A percentile compares a stretch with the other conserved stretches of the same genome.
Conservation (phyloP, 2,888 invertebrate species). For the Dromius quadrimaculatus region DNA sequence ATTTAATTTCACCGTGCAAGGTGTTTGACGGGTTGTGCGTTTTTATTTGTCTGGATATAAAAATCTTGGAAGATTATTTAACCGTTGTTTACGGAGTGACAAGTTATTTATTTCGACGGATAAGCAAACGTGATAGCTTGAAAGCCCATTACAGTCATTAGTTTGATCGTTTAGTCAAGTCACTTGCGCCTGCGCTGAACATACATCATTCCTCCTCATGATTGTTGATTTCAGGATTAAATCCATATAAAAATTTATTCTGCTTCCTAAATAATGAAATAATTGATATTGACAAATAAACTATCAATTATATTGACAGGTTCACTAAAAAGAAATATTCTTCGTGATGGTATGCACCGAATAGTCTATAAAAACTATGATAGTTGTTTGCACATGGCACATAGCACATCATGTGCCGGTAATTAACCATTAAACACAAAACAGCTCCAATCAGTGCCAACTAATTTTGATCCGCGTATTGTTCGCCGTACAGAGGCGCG, state of each 20-base stretch:
- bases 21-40: slow-evolving; percentile 7
- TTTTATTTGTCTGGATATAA: slow-evolving; percentile 5
- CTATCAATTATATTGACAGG: too few relatives aligned
- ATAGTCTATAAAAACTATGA: too few relatives aligned
- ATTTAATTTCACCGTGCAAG: too few relatives aligned
- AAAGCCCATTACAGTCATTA: slow-evolving; percentile 33
- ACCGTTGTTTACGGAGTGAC: slow-evolving; percentile 16
- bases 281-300: too few relatives aligned
- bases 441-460: slow-evolving; percentile 45
- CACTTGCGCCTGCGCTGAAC: slow-evolving; percentile 36
- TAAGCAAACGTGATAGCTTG: slow-evolving; percentile 17
- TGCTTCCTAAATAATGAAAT: slow-evolving; percentile 29
- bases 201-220: slow-evolving; percentile 43
- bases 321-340: too few relatives aligned
- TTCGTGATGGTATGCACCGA: not conserved
- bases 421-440: slow-evolving; percentile 47
- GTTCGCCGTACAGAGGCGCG: slow-evolving; percentile 21
- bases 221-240: slow-evolving; percentile 42
- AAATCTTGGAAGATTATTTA: not conserved
- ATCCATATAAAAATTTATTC: slow-evolving; percentile 11
- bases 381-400: too few relatives aligned
- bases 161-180: slow-evolving; percentile 33
- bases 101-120: slow-evolving; percentile 31
- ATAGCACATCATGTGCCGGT: slow-evolving; percentile 16
- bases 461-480: slow-evolving; percentile 46